Conservation (phyloP, 2,888 invertebrate genomes). For the Lasioglossum villosulum region DNA sequence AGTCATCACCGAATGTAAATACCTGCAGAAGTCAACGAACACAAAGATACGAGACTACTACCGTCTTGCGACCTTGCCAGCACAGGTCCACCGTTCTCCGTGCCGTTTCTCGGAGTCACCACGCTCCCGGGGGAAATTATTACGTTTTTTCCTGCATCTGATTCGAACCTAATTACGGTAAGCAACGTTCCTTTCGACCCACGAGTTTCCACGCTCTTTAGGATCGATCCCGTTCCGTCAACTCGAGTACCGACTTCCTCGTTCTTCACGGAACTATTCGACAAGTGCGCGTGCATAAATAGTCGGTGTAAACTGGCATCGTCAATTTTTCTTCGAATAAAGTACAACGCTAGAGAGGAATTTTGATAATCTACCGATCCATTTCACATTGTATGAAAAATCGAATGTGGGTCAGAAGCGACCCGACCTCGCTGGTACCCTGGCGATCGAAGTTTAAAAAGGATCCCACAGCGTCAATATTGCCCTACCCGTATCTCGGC, state of each 20-base stretch:
- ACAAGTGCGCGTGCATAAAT: neutral
- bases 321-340: too few species aligned
- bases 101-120: constrained; percentile 5
- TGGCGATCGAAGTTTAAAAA: neutral
- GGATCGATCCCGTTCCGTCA: neutral
- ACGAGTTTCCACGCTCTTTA: neutral
- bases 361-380: too few species aligned
- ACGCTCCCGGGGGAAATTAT: constrained; percentile 14
- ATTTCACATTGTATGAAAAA: neutral
- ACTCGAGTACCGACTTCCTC: neutral
- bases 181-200: constrained; percentile 12
- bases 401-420: neutral
- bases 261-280: constrained; percentile 30
- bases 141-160: constrained; percentile 15
- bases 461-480: neutral
- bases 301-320: neutral
- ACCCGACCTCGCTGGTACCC: neutral
- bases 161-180: constrained; percentile 35
- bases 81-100: neutral
- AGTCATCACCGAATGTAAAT: neutral
- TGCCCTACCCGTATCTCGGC: neutral
- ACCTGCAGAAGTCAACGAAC: neutral
- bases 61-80: neutral
- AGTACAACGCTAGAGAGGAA: too few species aligned
- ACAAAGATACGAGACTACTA: neutral